phyloP scores from a whole-genome alignment of 2,797 vertebrate genomes.

The Neosilurus mollespiculum region DNA sequence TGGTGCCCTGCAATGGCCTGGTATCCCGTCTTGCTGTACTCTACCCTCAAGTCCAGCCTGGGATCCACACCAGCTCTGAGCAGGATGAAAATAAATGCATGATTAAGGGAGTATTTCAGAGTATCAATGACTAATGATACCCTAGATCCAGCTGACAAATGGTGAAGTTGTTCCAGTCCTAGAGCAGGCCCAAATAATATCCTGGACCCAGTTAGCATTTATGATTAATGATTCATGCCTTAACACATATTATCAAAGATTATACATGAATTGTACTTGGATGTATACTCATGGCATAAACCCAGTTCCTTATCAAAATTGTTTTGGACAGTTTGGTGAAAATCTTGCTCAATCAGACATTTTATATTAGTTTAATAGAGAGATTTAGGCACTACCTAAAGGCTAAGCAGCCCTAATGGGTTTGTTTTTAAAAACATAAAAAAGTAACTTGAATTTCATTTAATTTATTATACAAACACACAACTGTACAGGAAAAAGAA shows the following conservation, averaged over 20 bases:
- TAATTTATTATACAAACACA: not conserved
- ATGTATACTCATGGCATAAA: not conserved
- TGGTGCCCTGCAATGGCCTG: not conserved
- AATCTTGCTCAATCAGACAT: no score
- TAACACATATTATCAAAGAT: not conserved
- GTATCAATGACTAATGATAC: not conserved
- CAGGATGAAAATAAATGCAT: not conserved
- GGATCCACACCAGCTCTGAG: not conserved
- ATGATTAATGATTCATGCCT: not conserved
- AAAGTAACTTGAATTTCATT: not conserved
- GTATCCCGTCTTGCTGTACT: not conserved
- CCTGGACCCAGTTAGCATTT: not conserved
- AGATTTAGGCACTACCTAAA: no score
- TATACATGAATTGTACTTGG: not conserved
- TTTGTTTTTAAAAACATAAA: no score
- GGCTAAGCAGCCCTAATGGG: no score
- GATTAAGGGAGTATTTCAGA: not conserved
- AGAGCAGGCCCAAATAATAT: not conserved
- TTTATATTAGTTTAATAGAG: no score
- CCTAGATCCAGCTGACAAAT: not conserved
- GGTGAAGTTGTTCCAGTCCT: not conserved
- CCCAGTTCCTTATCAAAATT: not conserved
- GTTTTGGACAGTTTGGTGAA: not conserved
- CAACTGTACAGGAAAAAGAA: not conserved
- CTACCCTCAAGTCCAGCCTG: no score